Base-by-base conservation (phyloP, 2,888 invertebrate species). In the Phyto melanocephala region DNA sequence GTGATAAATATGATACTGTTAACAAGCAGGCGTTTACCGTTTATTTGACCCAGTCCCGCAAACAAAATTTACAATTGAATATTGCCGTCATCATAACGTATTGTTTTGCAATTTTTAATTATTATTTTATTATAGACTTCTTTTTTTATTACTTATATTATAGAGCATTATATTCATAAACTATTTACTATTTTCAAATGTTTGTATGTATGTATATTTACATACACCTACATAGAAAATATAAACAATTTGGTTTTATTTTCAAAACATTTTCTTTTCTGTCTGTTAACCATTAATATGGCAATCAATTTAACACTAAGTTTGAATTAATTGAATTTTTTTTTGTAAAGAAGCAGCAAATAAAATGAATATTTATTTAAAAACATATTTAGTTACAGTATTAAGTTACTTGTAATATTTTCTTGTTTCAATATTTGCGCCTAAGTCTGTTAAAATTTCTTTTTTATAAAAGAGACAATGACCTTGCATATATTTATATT, bases 11-110 rank as follows among this genome's bases (percentile, higher is more conserved):
- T 54, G 76, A 80, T 81, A 75, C 60, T 79, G 77, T 77, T 84
- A 82, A 83, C 78, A 72, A 79, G 83, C 65, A 77, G 83, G 85
- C 85, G 84, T 85, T 84, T 85, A 85, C 85, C 79, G 85, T 85
- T 85, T 79, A 83, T 77, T 85, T 85, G 85, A 85, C 85, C 84
- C 83, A 85, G 60, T 78, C 45, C 79, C 70, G 79, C 28, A 71
- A 75, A 80, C 72, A 70, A 80, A 75, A 82, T 75, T 75, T 75
- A 60, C 67, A 81, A 54, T 77, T 72, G 52, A 58, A 77, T 65
- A 76, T 67, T 28, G 6, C 6, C 54, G 52, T 71, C 28, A 67
- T 42, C 42, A 54, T 20, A 11, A 20, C 42, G 50, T 54, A 47
- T 63, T 65, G 65, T 58, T 72, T 33, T 80, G 35, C 40, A 67